These are phyloP conservation scores for Camponotus floridanus DNA, from an alignment of 1,140 invertebrate genomes.

Conservation along the genomic window DNA sequence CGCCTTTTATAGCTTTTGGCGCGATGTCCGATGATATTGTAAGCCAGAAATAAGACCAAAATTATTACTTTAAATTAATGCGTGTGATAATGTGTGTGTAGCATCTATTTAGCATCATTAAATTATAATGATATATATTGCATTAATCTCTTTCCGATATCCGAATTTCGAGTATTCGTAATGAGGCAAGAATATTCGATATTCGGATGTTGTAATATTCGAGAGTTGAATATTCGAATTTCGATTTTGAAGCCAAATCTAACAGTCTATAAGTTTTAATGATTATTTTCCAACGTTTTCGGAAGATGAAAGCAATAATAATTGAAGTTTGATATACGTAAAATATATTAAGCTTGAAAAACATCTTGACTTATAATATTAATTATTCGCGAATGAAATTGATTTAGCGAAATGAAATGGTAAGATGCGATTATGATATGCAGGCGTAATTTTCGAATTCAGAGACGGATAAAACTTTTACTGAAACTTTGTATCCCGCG, in stretches of 20 bases:
- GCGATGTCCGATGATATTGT: background rate
- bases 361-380: background rate
- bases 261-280: background rate
- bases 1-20: background rate
- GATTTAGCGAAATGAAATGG: background rate
- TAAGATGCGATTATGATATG: slow-evolving; percentile 52
- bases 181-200: background rate
- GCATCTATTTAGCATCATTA: background rate
- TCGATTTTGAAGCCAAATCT: background rate
- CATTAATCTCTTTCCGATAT: background rate
- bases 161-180: background rate
- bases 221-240: background rate
- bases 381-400: background rate
- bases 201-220: background rate
- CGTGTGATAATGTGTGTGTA: background rate
- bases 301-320: background rate
- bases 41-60: background rate
- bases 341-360: background rate
- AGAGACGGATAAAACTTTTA: slow-evolving; percentile 45
- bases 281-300: background rate
- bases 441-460: slow-evolving; percentile 57
- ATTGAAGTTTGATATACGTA: background rate
- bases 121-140: background rate
- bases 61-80: slow-evolving; percentile 8
- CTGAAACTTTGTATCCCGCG: slow-evolving; percentile 63